Percentiles rank a stretch among this genome's conserved stretches.
Evolutionary conservation across 92 coral and sea anemone species (phyloP).

Genomic region (Micromussa lordhowensis): DNA sequence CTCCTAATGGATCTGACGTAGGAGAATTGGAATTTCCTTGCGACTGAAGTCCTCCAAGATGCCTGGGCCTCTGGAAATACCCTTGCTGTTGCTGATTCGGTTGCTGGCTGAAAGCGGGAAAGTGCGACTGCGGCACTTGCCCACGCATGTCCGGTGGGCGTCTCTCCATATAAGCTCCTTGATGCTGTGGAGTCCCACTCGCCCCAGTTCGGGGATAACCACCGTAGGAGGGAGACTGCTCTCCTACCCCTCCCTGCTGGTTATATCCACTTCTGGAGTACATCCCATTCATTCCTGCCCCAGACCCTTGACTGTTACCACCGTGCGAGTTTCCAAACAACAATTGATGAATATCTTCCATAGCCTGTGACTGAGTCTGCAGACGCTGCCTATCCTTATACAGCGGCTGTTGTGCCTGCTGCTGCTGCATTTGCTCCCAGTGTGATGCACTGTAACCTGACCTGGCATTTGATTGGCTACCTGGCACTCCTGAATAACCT

Average conservation of each 20-base stretch:
- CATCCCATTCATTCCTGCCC: conserved; percentile 75
- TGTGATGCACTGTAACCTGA: conserved; percentile 79
- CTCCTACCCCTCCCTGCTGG: conserved; percentile 69
- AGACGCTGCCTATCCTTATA: conserved; percentile 80
- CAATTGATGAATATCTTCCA: conserved; percentile 92
- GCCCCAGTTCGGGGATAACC: conserved; percentile 74
- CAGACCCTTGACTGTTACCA: conserved; percentile 72
- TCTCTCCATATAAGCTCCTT: conserved; percentile 71
- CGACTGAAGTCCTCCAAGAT: conserved; percentile 68
- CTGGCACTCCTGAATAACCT: conserved; percentile 74
- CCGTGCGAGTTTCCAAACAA: conserved; percentile 74
- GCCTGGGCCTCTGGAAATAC: conserved; percentile 78
- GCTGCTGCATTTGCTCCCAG: conserved; percentile 79
- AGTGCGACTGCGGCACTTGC: conserved; percentile 82
- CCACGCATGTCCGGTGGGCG: conserved; percentile 79
- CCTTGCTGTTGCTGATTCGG: conserved; percentile 73
- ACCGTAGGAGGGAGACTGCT: conserved; percentile 65
- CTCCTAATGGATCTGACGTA: conserved; percentile 86
- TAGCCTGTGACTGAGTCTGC: conserved; percentile 73
- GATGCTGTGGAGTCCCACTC: conserved; percentile 74
- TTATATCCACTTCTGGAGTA: conserved; percentile 69
- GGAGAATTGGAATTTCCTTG: conserved; percentile 92
- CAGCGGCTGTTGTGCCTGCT: conserved; percentile 75
- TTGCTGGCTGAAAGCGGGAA: conserved; percentile 79
- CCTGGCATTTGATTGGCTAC: conserved; percentile 64